A percentile compares a stretch with the other conserved stretches of the same genome.
These are phyloP conservation scores for Sarcophaga caerulescens DNA, from an alignment of 2,888 invertebrate genomes.

Conservation along the genomic window DNA sequence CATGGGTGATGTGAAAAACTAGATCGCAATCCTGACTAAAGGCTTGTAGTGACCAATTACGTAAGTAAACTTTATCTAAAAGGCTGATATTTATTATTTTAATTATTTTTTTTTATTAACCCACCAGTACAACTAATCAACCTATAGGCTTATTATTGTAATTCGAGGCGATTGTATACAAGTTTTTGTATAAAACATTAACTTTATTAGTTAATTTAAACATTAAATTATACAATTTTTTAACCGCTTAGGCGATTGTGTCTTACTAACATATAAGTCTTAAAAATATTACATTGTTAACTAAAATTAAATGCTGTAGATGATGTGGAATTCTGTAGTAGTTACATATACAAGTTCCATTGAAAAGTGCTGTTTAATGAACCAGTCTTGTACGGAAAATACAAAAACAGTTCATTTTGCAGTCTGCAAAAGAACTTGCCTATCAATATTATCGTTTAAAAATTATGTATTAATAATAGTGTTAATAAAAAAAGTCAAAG, in stretches of 20 bases:
- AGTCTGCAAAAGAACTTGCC: conserved; percentile 56
- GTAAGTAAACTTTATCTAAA: no score
- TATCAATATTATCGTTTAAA: background rate
- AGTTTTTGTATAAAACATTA: background rate
- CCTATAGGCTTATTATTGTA: no score
- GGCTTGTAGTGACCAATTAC: no score
- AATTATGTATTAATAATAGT: background rate
- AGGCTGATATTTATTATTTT: no score
- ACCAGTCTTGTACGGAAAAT: conserved; percentile 39
- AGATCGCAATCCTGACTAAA: no score
- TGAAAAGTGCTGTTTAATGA: conserved; percentile 63
- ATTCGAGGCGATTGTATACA: background rate
- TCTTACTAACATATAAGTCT: conserved; percentile 33
- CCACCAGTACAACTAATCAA: no score
- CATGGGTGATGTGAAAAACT: no score
- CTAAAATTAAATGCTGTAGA: conserved; percentile 38
- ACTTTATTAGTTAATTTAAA: conserved; percentile 43
- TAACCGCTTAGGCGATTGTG: conserved; percentile 31
- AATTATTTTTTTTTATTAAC: no score
- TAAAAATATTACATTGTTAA: conserved; percentile 38
- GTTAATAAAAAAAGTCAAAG: background rate
- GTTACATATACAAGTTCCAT: conserved; percentile 48
- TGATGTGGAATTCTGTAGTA: conserved; percentile 25
- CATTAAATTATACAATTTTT: conserved; percentile 48
- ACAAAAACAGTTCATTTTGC: conserved; percentile 54